phyloP scores from a whole-genome alignment of 2,113 vertebrate genomes.

The Tetrax tetrax region DNA sequence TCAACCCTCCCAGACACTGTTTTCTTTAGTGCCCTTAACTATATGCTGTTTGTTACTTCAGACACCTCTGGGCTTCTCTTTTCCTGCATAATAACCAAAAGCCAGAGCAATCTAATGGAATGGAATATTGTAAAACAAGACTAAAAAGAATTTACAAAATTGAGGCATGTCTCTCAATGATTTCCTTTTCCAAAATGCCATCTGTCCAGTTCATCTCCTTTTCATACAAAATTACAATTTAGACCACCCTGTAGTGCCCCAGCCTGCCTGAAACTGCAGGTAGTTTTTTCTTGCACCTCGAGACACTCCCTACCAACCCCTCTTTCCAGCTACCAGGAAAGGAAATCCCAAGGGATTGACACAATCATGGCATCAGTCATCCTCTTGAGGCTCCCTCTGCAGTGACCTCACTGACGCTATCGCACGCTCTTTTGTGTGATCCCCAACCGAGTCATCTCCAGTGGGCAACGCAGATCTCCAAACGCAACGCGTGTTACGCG shows the following conservation, averaged over 20 bases:
- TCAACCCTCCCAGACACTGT: neutral
- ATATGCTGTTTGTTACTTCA: neutral
- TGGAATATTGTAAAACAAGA: neutral
- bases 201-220: neutral
- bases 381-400: neutral
- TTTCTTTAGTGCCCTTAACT: neutral
- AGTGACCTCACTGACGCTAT: neutral
- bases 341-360: neutral
- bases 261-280: neutral
- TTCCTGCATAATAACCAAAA: neutral
- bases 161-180: neutral
- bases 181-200: neutral
- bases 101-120: neutral
- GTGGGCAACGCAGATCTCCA: neutral
- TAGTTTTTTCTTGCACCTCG: neutral
- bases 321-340: neutral
- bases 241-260: neutral
- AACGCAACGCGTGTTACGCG: neutral
- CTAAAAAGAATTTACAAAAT: neutral
- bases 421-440: accelerated
- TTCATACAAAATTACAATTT: neutral
- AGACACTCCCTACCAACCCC: neutral
- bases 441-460: accelerated
- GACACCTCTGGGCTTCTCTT: neutral
- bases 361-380: neutral